Conservation (phyloP, 2,113 vertebrate species). For the Carassius gibelio region DNA sequence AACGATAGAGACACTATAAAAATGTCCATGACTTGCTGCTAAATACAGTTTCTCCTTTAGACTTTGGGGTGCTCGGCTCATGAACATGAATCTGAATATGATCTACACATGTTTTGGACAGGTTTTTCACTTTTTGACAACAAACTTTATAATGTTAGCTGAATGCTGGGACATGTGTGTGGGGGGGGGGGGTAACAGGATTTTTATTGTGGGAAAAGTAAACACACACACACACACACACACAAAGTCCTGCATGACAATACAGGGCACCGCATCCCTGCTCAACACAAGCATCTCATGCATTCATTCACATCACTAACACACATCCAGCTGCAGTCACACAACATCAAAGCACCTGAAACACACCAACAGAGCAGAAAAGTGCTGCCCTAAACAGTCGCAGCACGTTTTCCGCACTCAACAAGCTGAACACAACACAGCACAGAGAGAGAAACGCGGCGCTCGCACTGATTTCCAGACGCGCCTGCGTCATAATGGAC, state of each 20-base stretch:
- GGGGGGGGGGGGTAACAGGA: background rate
- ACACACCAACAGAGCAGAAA: background rate
- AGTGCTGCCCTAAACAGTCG: background rate
- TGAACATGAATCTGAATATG: background rate
- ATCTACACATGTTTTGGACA: background rate
- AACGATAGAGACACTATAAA: background rate
- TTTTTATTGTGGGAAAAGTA: slow-evolving; percentile 14
- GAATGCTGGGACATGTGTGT: background rate
- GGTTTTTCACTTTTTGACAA: background rate
- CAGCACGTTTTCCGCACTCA: background rate
- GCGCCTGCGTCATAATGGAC: slow-evolving; percentile 13
- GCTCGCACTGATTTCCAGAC: background rate
- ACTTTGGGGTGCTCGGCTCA: no score
- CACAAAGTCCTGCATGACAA: slow-evolving; percentile 17
- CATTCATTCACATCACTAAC: background rate
- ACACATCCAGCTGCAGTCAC: background rate
- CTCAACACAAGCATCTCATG: slow-evolving; percentile 23
- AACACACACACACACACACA: background rate
- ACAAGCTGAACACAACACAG: background rate
- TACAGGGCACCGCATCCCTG: background rate
- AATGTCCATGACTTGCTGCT: no score
- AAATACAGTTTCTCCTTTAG: background rate
- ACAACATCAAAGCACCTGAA: background rate
- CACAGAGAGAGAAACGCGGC: background rate
- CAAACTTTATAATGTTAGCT: background rate